phyloP scores from a whole-genome alignment of 2,888 invertebrate species.

The Drosophila kokeensis region DNA sequence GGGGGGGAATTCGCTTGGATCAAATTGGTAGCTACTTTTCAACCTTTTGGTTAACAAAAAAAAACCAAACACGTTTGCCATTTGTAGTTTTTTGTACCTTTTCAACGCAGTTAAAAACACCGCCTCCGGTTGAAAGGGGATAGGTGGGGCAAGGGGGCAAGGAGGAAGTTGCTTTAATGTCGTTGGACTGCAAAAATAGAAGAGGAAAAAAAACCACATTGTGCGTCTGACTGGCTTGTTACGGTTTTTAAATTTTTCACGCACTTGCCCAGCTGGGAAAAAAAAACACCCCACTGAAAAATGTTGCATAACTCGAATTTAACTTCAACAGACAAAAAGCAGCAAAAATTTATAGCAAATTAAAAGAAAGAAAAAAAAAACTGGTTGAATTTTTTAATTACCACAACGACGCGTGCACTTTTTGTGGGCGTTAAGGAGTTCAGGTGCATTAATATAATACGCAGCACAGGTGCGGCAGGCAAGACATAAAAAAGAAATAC shows the following conservation, averaged over 20 bases:
- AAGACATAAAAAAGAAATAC: background rate
- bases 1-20: background rate
- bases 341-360: conserved; percentile 1
- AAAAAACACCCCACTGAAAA: conserved; percentile 17
- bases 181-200: conserved; percentile 18
- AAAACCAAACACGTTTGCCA: conserved; percentile 52
- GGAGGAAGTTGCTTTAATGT: background rate
- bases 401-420: conserved; percentile 31
- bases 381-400: conserved; percentile 64
- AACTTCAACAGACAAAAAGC: conserved; percentile 16
- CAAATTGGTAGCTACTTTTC: conserved; percentile 32
- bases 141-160: background rate
- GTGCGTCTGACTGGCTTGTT: conserved; percentile 51
- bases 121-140: conserved; percentile 8
- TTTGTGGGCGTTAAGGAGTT: conserved; percentile 61
- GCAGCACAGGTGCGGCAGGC: background rate
- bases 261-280: conserved; percentile 29
- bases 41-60: conserved; percentile 29
- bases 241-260: conserved; percentile 55
- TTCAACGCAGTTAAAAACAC: conserved; percentile 43
- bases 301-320: conserved; percentile 57
- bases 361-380: conserved; percentile 3
- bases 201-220: conserved; percentile 7
- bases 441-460: conserved; percentile 12
- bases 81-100: conserved; percentile 30